Evolutionary conservation across 92 coral and sea anemone genomes (phyloP), one percentile per base, ranked within the genome.

Genomic region (Ricordea florida): DNA sequence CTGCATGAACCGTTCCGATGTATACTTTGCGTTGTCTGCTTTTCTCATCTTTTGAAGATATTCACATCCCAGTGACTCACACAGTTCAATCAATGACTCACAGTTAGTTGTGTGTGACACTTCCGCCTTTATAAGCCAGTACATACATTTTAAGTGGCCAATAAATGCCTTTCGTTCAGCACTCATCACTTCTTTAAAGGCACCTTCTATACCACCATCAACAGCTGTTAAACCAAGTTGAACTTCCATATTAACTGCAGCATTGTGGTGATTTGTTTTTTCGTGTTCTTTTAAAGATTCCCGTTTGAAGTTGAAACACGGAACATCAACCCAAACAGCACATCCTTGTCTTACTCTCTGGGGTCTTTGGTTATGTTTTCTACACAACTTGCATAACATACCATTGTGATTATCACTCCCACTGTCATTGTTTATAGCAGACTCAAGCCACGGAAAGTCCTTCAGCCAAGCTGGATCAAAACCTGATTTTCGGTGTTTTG

Each of bases 81-180:
- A 22, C 0, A 78, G 57, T 29, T 66, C 76, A 4, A 78, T 11
- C 25, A 78, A 16, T 14, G 62, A 69, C 32, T 49, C 85, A 57
- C 66, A 79, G 62, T 68, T 79, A 15, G 78, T 68, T 15, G 78
- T 79, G 48, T 68, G 70, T 23, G 78, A 30, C 17, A 57, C 69
- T 3, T 46, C 21, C 0, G 66, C 43, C 31, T 66, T 66, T 5
- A 31, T 72, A 21, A 57, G 31, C 67, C 57, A 72, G 45, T 72
- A 72, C 67, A 72, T 57, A 15, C 78, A 70, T 21, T 37, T 55
- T 31, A 70, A 2, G 29, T 41, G 65, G 22, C 53, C 58, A 55
- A 70, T 47, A 53, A 70, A 38, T 6, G 66, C 78, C 29, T 38
- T 37, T 27, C 57, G 60, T 25, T 53, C 21, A 10, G 23, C 35